phyloP scores from a whole-genome alignment of 2,888 invertebrate species.

The Nemapogon koenigi region DNA sequence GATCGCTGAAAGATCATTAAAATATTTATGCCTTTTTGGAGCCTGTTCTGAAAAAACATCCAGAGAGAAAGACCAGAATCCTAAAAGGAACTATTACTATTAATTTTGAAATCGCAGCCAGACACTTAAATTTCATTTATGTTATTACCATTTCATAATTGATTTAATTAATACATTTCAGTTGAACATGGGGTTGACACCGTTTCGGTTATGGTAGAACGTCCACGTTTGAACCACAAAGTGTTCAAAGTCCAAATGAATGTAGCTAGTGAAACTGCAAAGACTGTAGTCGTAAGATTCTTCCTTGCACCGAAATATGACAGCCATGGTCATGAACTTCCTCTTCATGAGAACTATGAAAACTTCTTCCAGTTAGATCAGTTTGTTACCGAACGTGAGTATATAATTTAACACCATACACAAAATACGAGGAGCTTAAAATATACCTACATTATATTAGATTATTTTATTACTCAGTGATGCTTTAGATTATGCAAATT shows the following conservation, averaged over 20 bases:
- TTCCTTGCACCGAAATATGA: constrained; percentile 77
- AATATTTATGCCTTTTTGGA: no score
- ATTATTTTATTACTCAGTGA: no score
- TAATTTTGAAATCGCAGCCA: no score
- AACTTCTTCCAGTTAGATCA: constrained; percentile 68
- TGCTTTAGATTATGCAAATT: no score
- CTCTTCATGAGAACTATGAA: constrained; percentile 56
- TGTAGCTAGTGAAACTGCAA: constrained; percentile 61
- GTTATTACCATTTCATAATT: background rate
- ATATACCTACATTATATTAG: no score
- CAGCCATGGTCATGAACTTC: constrained; percentile 53
- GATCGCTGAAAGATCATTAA: no score
- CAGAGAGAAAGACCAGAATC: no score
- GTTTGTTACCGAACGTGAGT: constrained; percentile 59
- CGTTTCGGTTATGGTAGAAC: constrained; percentile 64
- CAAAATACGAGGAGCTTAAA: no score
- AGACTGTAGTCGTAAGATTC: constrained; percentile 63
- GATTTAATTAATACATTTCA: background rate
- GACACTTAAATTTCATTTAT: no score
- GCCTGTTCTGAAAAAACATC: no score
- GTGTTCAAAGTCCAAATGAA: constrained; percentile 69
- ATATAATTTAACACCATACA: no score
- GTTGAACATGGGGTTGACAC: constrained; percentile 25
- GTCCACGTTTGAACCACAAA: constrained; percentile 74
- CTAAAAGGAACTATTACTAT: no score